Base-by-base conservation (phyloP, 2,888 invertebrate species). In the Drosophila nr. medialis region DNA sequence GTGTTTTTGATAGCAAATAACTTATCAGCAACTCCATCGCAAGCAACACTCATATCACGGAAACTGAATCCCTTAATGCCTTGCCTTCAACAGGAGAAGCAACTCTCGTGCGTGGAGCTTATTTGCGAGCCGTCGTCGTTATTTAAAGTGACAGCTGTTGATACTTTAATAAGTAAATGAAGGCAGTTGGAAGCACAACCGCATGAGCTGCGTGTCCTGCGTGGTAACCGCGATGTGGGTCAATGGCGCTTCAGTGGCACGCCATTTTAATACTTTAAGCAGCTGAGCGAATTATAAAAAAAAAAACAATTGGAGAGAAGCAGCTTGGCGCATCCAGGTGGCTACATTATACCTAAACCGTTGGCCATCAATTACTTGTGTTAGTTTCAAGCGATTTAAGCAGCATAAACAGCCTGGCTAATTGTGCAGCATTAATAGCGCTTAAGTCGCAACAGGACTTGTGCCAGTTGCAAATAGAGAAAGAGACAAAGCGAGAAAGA, bases 81-180 rank as follows among this genome's bases (percentile, higher is more conserved):
- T 4, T 21, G 11, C 10, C 4, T 29, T n/a, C 21, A 34, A 30
- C 38, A 40, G 42, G 50, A 36, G 40, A 65, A 60, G 66, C 11
- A 49, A n/a, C 36, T 30, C n/a, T 34, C 54, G 21, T 18, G 36
- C 45, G 59, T 38, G 42, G 5, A 32, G 67, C 36, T 63, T 59
- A 27, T 30, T 45, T 42, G 62, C 21, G 21, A 51, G 60, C 40
- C 61, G 59, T 72, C 58, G 66, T 59, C 62, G 45, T 81, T 76
- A 76, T 79, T 85, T 80, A 65, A 85, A 69, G 24, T 71, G 88
- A 65, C 83, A 80, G 75, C 67, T 75, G 83, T 67, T 85, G 83
- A 75, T 68, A 76, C 72, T 85, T 83, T 54, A 88, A 83, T 88
- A 75, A 72, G 83, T 80, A 77, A 88, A 86, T 85, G 77, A 83